These are phyloP conservation scores for Silurus meridionalis DNA, from an alignment of 2,113 vertebrate genomes.

Conservation along the genomic window DNA sequence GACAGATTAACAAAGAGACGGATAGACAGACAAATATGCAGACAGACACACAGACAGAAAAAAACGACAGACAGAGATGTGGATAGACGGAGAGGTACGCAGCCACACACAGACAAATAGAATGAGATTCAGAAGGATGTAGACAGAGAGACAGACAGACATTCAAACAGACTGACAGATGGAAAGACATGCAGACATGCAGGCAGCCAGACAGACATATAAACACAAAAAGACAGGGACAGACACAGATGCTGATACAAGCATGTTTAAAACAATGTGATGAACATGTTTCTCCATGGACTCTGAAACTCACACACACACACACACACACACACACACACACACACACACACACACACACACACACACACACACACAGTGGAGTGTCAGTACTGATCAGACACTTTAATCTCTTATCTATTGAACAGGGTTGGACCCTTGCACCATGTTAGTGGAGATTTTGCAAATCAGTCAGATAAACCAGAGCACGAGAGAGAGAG, in stretches of 20 bases:
- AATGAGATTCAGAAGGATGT: too few relatives aligned
- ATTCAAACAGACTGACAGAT: too few relatives aligned
- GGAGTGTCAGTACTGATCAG: slow-evolving; percentile 40
- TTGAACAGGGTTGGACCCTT: not conserved
- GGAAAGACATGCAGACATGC: too few relatives aligned
- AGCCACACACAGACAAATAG: too few relatives aligned
- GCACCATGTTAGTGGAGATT: not conserved
- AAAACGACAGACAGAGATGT: too few relatives aligned
- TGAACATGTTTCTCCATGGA: not conserved
- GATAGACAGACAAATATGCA: too few relatives aligned
- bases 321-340: not conserved
- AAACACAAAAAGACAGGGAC: not conserved
- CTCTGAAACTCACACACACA: slow-evolving; percentile 1
- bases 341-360: slow-evolving; percentile 37
- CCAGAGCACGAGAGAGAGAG: slow-evolving; percentile 49
- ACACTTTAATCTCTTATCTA: slow-evolving; percentile 41
- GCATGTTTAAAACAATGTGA: not conserved
- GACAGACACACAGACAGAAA: too few relatives aligned
- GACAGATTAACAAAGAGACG: too few relatives aligned
- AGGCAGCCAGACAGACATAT: not conserved
- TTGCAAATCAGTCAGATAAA: slow-evolving; percentile 39
- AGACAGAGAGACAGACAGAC: too few relatives aligned
- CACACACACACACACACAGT: slow-evolving; percentile 29
- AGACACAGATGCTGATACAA: not conserved
- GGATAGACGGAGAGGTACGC: too few relatives aligned